phyloP scores from a whole-genome alignment of 2,113 vertebrate species.

The Dipodomys ordii region DNA sequence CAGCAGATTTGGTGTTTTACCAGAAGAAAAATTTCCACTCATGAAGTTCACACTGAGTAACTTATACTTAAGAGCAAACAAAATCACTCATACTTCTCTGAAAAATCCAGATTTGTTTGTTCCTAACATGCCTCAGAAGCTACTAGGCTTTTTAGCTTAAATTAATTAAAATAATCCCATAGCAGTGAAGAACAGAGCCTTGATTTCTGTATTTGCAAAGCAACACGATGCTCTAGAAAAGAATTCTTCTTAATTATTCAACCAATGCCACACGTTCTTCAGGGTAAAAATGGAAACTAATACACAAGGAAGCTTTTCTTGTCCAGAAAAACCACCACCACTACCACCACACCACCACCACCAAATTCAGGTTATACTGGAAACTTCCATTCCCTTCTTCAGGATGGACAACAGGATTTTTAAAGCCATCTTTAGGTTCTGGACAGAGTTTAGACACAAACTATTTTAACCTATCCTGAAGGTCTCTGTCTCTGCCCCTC shows the following conservation, averaged over 20 bases:
- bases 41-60: constrained; percentile 9
- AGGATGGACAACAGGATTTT: constrained; percentile 7
- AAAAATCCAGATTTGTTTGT: constrained; percentile 16
- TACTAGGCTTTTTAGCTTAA: constrained; percentile 14
- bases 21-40: constrained; percentile 38
- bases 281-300: constrained; percentile 4
- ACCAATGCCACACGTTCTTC: not conserved
- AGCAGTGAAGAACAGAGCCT: not conserved
- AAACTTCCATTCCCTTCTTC: not conserved
- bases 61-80: constrained; percentile 10
- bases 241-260: not conserved
- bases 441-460: constrained; percentile 49
- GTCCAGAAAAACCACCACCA: not conserved
- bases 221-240: not conserved
- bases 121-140: constrained; percentile 19
- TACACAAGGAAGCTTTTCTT: not conserved
- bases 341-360: not conserved
- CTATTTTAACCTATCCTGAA: constrained; percentile 58
- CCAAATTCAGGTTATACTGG: not conserved
- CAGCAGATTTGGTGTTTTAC: constrained; percentile 31
- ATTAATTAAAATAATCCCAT: not conserved
- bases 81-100: not conserved
- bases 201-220: constrained; percentile 18
- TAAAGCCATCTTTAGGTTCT: constrained; percentile 10
- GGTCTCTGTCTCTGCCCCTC: constrained; percentile 31